Evolutionary conservation across 2,797 vertebrate genomes (phyloP).

Genomic region (Ciconia nigra): DNA sequence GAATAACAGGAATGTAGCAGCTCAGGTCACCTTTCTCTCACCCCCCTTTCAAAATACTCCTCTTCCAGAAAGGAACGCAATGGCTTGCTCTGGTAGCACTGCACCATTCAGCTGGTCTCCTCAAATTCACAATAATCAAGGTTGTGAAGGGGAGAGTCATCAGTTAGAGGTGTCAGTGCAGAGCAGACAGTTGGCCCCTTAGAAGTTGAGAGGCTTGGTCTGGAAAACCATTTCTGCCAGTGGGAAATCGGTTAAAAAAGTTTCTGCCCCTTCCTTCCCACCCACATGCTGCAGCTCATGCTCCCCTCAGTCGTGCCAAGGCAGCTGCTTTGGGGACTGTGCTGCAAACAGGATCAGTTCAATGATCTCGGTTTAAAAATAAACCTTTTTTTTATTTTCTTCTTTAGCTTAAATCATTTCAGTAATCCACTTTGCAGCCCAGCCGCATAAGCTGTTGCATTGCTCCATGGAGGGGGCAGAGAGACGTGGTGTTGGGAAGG

Average conservation of each 20-base stretch:
- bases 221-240: background rate
- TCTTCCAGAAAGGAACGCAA: background rate
- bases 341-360: background rate
- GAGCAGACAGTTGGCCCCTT: background rate
- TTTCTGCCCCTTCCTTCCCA: background rate
- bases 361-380: background rate
- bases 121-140: background rate
- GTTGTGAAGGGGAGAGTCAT: background rate
- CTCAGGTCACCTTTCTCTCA: conserved; percentile 6
- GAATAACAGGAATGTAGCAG: conserved; percentile 44
- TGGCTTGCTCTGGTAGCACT: background rate
- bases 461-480: background rate
- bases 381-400: background rate
- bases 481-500: background rate
- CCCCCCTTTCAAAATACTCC: background rate
- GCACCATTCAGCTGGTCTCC: background rate
- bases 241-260: background rate
- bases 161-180: background rate
- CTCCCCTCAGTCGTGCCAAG: background rate
- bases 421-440: background rate
- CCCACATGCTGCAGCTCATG: background rate
- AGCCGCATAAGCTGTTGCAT: background rate
- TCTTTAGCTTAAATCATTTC: background rate
- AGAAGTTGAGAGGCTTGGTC: background rate
- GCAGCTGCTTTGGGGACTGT: background rate